Evolutionary conservation across 2,888 invertebrate genomes (phyloP).

Genomic region (Saturnia pavonia): DNA sequence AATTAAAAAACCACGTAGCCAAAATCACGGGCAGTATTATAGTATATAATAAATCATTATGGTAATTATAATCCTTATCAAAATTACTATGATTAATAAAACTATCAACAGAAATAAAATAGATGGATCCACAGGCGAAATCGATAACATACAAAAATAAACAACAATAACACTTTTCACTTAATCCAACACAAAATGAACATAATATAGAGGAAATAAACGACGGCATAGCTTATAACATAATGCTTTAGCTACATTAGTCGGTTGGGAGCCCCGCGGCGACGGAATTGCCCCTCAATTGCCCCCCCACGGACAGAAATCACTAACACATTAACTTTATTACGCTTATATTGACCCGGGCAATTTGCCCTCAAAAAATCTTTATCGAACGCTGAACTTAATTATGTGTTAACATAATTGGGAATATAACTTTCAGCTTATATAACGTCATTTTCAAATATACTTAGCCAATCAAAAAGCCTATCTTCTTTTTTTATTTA

Average conservation of each 20-base stretch:
- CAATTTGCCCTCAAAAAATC: conserved; percentile 57
- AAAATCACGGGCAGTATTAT: too few species aligned
- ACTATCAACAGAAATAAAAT: neutral
- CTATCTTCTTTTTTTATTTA: neutral
- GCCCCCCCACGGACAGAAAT: conserved; percentile 59
- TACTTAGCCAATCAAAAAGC: neutral
- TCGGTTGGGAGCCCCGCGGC: conserved; percentile 47
- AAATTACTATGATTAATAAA: neutral
- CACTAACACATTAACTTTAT: conserved; percentile 45
- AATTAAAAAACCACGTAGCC: too few species aligned
- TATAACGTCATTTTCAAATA: neutral
- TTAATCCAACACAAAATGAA: conserved; percentile 9
- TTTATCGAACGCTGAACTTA: conserved; percentile 21
- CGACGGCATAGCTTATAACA: conserved; percentile 28
- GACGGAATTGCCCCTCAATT: conserved; percentile 59
- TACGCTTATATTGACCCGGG: conserved; percentile 40
- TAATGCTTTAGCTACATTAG: conserved; percentile 47
- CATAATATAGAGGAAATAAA: conserved; percentile 19
- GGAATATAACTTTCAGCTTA: neutral
- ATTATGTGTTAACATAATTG: conserved; percentile 24
- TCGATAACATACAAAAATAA: conserved; percentile 2
- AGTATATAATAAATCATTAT: too few species aligned
- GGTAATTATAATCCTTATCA: neutral
- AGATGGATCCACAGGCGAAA: neutral
- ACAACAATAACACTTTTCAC: conserved; percentile 8